Percentiles rank a stretch among this genome's conserved stretches.
phyloP scores from a whole-genome alignment of 2,113 vertebrate genomes.

The Percina caprodes region DNA sequence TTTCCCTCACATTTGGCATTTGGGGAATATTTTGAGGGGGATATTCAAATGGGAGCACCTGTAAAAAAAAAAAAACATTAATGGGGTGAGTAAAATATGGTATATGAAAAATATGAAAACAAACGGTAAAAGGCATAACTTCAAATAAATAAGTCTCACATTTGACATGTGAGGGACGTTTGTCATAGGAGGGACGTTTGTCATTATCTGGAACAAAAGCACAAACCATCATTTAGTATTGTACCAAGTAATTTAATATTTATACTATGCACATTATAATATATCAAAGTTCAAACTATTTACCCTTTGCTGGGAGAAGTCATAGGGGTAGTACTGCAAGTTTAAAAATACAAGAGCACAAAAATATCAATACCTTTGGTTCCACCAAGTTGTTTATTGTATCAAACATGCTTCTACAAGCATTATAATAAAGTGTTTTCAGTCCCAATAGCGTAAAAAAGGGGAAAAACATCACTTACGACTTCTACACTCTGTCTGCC shows the following conservation, averaged over 20 bases:
- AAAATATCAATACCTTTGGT: background rate
- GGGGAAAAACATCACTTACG: constrained; percentile 66
- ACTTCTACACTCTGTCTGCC: constrained; percentile 84
- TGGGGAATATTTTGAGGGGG: constrained; percentile 68
- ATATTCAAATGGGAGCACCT: constrained; percentile 75
- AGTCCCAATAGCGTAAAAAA: background rate
- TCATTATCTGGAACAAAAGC: constrained; percentile 68
- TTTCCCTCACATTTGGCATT: constrained; percentile 72
- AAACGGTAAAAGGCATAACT: background rate
- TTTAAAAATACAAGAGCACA: constrained; percentile 30
- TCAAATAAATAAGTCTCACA: constrained; percentile 41
- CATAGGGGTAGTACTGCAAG: constrained; percentile 83
- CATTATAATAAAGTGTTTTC: constrained; percentile 5
- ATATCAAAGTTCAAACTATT: constrained; percentile 7
- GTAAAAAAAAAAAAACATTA: constrained; percentile 15
- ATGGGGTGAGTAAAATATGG: background rate
- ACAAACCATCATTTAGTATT: background rate
- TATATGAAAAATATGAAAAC: background rate
- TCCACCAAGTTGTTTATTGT: background rate
- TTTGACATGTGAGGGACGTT: constrained; percentile 66
- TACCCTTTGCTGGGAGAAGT: constrained; percentile 80
- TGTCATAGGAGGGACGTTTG: constrained; percentile 70
- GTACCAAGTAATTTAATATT: background rate
- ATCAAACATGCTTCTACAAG: background rate
- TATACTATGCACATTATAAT: background rate